Conservation (phyloP, 2,797 vertebrate genomes). For the Brachyrhaphis roseni region DNA sequence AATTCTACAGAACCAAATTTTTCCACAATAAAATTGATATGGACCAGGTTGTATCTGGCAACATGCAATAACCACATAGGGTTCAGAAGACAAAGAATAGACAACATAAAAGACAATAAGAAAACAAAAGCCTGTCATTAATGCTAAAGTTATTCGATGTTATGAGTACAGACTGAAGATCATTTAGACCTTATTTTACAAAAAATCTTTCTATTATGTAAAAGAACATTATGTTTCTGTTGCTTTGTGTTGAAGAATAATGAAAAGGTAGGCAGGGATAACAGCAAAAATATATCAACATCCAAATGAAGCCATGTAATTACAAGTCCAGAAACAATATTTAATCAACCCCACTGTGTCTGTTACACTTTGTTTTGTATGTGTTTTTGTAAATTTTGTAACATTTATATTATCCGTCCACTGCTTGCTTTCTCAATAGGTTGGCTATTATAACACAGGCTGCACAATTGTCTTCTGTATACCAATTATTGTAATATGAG, state of each 20-base stretch:
- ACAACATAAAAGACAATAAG: slow-evolving; percentile 16
- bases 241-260: slow-evolving; percentile 63
- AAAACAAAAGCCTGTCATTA: slow-evolving; percentile 31
- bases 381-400: slow-evolving; percentile 57
- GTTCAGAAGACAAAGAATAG: slow-evolving; percentile 12
- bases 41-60: background rate
- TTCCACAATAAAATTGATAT: background rate
- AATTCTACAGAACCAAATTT: background rate
- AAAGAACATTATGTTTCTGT: slow-evolving; percentile 70
- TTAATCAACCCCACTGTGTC: slow-evolving; percentile 60
- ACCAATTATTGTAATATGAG: slow-evolving; percentile 52
- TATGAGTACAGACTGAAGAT: slow-evolving; percentile 26
- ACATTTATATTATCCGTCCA: slow-evolving; percentile 29
- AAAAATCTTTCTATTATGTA: slow-evolving; percentile 62
- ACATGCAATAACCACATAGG: background rate
- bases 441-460: slow-evolving; percentile 45
- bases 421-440: slow-evolving; percentile 27
- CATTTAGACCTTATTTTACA: slow-evolving; percentile 51
- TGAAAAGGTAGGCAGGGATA: slow-evolving; percentile 44
- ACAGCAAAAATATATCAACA: slow-evolving; percentile 64
- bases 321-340: slow-evolving; percentile 65
- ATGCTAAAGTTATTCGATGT: slow-evolving; percentile 44
- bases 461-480: slow-evolving; percentile 49
- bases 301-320: slow-evolving; percentile 76
- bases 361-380: slow-evolving; percentile 59